phyloP scores from a whole-genome alignment of 2,113 vertebrate genomes.

The Brachyistius frenatus region DNA sequence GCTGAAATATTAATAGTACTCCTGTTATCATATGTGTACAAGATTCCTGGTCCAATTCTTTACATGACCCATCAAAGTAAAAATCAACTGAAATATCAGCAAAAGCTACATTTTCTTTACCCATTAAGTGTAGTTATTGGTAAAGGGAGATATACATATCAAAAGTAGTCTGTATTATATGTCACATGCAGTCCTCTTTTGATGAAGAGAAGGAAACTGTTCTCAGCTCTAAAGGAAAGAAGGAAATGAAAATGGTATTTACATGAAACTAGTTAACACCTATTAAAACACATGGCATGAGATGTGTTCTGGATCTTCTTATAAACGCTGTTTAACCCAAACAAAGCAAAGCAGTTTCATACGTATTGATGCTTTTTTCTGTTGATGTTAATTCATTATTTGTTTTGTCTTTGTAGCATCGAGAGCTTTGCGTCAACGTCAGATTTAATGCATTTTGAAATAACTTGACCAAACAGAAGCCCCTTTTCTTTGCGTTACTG shows the following conservation, averaged over 20 bases:
- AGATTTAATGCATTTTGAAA: constrained; percentile 32
- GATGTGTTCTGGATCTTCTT: not conserved
- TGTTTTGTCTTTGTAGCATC: not conserved
- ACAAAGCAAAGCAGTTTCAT: not conserved
- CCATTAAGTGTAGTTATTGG: not conserved
- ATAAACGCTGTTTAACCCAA: not conserved
- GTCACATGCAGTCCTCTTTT: not conserved
- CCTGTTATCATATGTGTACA: not conserved
- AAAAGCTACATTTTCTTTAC: constrained; percentile 5
- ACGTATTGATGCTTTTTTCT: not conserved
- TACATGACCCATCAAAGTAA: not conserved
- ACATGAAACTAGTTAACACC: not conserved
- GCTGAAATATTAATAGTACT: constrained; percentile 30
- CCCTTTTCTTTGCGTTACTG: constrained; percentile 23
- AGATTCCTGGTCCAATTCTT: not conserved
- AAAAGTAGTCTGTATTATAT: not conserved
- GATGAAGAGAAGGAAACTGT: not conserved
- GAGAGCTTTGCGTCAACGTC: constrained; percentile 16
- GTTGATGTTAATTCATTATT: not conserved
- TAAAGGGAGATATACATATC: not conserved
- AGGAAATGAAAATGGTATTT: not conserved
- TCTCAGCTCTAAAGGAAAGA: not conserved
- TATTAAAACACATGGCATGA: not conserved
- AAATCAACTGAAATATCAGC: constrained; percentile 19
- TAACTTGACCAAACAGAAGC: constrained; percentile 12